Evolutionary conservation across 1,140 invertebrate species (phyloP).

Genomic region (Lasioglossum albipes): DNA sequence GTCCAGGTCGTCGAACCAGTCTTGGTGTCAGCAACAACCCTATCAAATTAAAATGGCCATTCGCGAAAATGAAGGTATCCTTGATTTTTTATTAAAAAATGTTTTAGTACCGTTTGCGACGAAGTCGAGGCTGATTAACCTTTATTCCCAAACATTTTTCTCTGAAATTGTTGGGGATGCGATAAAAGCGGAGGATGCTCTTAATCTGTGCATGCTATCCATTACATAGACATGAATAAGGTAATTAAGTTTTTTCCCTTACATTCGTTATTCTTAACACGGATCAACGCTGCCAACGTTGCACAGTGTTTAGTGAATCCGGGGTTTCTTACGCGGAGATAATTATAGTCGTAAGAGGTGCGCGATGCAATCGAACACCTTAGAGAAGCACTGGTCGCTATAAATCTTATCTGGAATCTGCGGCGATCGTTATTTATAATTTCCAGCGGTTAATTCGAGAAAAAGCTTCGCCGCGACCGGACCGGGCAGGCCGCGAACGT

Average conservation of each 20-base stretch:
- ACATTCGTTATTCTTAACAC: too few relatives aligned
- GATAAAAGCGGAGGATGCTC: background rate
- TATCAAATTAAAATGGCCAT: too few relatives aligned
- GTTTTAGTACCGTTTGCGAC: too few relatives aligned
- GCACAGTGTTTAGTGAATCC: background rate
- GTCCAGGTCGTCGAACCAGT: too few relatives aligned
- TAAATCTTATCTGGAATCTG: slow-evolving; percentile 18
- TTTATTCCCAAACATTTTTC: too few relatives aligned
- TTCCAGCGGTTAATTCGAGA: background rate
- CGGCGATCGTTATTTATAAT: slow-evolving; percentile 3
- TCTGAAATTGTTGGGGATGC: background rate
- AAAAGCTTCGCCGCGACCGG: background rate
- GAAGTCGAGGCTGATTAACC: too few relatives aligned
- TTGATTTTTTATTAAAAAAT: background rate
- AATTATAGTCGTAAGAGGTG: background rate
- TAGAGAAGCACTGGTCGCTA: background rate
- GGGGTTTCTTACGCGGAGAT: slow-evolving; percentile 1
- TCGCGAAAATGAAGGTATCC: too few relatives aligned
- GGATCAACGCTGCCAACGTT: too few relatives aligned
- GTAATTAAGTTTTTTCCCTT: too few relatives aligned
- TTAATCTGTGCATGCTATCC: too few relatives aligned
- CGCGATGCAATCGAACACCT: background rate
- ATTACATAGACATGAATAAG: too few relatives aligned
- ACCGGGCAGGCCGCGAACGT: background rate
- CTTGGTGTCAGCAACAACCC: too few relatives aligned